A percentile compares a stretch with the other conserved stretches of the same genome.
Conservation (phyloP, 2,113 vertebrate genomes). For the Lanius collurio region DNA sequence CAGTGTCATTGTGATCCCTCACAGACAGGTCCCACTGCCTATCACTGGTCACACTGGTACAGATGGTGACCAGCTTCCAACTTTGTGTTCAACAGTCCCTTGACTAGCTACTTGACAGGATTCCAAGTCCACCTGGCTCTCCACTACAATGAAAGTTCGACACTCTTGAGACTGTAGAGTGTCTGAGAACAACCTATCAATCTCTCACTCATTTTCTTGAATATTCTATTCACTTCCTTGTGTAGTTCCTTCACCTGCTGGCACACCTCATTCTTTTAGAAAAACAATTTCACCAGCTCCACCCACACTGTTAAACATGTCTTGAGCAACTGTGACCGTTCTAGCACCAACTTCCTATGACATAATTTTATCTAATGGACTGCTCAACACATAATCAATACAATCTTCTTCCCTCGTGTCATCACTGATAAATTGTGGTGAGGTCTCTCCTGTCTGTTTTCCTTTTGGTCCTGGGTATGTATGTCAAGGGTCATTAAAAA, state of each 20-base stretch:
- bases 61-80: background rate
- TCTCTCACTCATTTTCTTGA: background rate
- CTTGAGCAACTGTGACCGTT: background rate
- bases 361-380: background rate
- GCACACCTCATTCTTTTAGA: background rate
- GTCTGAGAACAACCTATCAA: background rate
- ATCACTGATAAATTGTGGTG: background rate
- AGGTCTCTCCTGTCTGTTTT: background rate
- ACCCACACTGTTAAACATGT: background rate
- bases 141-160: background rate
- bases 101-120: background rate
- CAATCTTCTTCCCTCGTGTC: background rate
- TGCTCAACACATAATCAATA: fast-evolving
- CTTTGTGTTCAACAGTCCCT: background rate
- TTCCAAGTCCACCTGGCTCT: background rate
- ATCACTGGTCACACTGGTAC: background rate
- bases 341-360: background rate
- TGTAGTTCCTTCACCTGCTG: background rate
- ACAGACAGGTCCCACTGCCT: background rate
- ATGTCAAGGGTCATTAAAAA: background rate
- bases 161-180: background rate
- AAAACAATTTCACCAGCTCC: background rate
- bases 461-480: background rate
- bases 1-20: background rate
- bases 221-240: background rate